Evolutionary conservation across 2,797 vertebrate genomes (phyloP), one percentile per base, ranked within the genome.

Genomic region (Lycodopsis pacificus): DNA sequence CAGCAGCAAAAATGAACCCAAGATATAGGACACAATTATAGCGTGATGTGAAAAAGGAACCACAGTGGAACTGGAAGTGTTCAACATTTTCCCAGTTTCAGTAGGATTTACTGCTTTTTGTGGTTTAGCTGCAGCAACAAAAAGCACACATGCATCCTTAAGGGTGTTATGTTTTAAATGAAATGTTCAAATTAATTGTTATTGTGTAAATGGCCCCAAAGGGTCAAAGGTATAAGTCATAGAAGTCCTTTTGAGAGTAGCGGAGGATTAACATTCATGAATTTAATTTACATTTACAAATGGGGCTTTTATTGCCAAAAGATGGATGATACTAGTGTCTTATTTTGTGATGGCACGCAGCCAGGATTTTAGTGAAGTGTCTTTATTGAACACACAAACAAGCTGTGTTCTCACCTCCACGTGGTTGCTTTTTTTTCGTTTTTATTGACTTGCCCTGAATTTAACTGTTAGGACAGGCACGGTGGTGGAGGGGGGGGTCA

Each of bases 221-320:
- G 49, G 68, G 61, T 82, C 57, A 83, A 62, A 63, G 3, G 14
- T 79, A 59, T 75, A 57, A 86, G 80, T 85, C 73, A 25, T 79
- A 77, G 76, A 68, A 64, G 48, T 81, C 46, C 68, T 61, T 42
- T 19, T 0, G 6, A 66, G 61, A 57, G 57, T 25, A 77, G 67
- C 14, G 17, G 17, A 63, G 63, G 59, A 81, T 78, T 76, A 77
- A 54, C n/a, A 73, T 82, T 82, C 77, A 75, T 77, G 68, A 74
- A 84, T 87, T 76, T 72, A 73, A 79, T 65, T 71, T 25, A 82
- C 63, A 75, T 65, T 71, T 25, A 82, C 63, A 75, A 80, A 81
- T 77, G 49, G 30, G 51, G 48, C 56, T 66, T 86, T 88, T 67
- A 81, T 76, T 82, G 53, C 77, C 14, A 75, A 81, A 83, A 53